Percentiles rank a stretch among this genome's conserved stretches.
Conservation (phyloP, 2,113 vertebrate species). For the Anoura caudifer region DNA sequence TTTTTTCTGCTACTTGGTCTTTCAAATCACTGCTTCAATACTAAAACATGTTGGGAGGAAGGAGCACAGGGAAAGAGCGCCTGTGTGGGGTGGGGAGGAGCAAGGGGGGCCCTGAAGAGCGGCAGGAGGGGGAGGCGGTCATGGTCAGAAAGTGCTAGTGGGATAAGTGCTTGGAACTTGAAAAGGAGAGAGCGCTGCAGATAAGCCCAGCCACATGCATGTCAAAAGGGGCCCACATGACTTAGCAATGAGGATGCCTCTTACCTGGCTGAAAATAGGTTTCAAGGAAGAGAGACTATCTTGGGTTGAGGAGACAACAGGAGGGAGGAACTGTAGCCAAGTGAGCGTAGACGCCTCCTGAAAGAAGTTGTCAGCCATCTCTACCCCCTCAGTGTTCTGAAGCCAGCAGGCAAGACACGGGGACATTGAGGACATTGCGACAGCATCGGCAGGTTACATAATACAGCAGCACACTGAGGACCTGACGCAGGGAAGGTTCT, state of each 20-base stretch:
- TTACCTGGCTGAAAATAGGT: neutral
- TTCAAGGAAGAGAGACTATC: neutral
- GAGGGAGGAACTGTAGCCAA: neutral
- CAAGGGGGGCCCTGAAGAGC: neutral
- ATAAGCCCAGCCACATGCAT: rapidly evolving
- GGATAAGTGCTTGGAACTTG: rapidly evolving
- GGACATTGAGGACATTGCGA: no score
- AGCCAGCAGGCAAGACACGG: rapidly evolving
- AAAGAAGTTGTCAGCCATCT: neutral
- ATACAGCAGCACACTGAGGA: neutral
- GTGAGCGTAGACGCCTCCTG: neutral
- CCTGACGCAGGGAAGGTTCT: neutral
- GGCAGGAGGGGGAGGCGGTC: neutral
- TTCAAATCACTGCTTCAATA: neutral
- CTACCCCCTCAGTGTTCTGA: rapidly evolving
- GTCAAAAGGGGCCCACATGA: rapidly evolving
- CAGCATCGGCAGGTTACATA: neutral
- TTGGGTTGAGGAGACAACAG: neutral
- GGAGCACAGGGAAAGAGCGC: neutral
- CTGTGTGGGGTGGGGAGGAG: neutral
- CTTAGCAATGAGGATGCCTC: neutral
- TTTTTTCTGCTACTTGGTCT: neutral
- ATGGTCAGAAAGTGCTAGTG: rapidly evolving
- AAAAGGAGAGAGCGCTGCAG: neutral
- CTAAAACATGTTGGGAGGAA: neutral